These are phyloP conservation scores for Congeria kusceri DNA, from an alignment of 2,888 invertebrate genomes.

Conservation along the genomic window DNA sequence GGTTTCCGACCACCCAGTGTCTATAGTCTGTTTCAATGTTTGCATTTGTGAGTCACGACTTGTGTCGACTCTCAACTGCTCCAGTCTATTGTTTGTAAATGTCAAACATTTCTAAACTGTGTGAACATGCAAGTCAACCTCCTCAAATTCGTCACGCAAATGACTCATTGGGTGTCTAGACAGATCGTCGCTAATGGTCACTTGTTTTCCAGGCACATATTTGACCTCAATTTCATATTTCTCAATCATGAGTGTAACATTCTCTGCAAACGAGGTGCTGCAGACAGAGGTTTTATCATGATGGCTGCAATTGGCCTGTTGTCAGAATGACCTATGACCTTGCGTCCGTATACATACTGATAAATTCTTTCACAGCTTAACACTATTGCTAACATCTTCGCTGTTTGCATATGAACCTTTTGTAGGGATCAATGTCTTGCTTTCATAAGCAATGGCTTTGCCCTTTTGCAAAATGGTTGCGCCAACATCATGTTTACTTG, in stretches of 20 bases:
- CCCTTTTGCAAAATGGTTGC: slow-evolving; percentile 63
- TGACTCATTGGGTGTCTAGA: slow-evolving; percentile 40
- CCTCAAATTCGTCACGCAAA: neutral
- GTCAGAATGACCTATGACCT: slow-evolving; percentile 14
- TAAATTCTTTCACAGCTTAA: slow-evolving; percentile 37
- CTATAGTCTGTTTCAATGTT: slow-evolving; percentile 34
- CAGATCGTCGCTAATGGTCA: slow-evolving; percentile 33
- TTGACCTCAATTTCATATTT: slow-evolving; percentile 47
- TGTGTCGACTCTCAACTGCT: slow-evolving; percentile 31
- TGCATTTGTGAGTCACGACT: slow-evolving; percentile 16
- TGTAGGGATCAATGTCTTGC: slow-evolving; percentile 40
- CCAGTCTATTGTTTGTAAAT: slow-evolving; percentile 21
- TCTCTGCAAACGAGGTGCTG: slow-evolving; percentile 53
- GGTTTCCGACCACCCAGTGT: slow-evolving; percentile 23
- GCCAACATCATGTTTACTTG: slow-evolving; percentile 56
- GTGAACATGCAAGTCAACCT: slow-evolving; percentile 13
- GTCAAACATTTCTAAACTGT: slow-evolving; percentile 18
- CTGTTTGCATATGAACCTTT: slow-evolving; percentile 60
- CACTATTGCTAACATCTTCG: slow-evolving; percentile 23
- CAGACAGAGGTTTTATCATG: slow-evolving; percentile 49
- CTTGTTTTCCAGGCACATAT: slow-evolving; percentile 45
- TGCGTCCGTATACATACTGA: slow-evolving; percentile 50
- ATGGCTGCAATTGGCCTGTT: slow-evolving; percentile 49
- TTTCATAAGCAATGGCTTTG: too few relatives aligned
- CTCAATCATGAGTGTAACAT: slow-evolving; percentile 46